phyloP scores from a whole-genome alignment of 2,888 invertebrate species.

The Hydroisotoma schaefferi region DNA sequence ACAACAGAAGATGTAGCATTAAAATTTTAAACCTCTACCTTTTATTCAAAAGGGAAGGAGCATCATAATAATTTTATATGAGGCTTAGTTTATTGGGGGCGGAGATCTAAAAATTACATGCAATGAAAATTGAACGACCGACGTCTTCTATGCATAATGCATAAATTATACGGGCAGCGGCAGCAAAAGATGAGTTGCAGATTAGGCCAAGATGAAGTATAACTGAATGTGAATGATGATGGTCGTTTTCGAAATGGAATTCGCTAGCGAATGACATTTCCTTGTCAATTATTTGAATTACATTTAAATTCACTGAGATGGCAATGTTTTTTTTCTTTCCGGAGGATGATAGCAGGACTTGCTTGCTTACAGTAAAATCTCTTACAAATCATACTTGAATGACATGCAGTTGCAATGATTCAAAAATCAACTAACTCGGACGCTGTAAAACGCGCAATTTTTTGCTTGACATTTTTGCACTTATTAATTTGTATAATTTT shows the following conservation, averaged over 20 bases:
- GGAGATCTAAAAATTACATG: not conserved
- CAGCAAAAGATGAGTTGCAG: conserved; percentile 19
- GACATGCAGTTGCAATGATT: too few species aligned
- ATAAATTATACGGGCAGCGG: not conserved
- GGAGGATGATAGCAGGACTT: too few species aligned
- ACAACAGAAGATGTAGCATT: too few species aligned
- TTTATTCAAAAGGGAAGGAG: not conserved
- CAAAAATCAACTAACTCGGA: too few species aligned
- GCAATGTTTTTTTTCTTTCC: not conserved
- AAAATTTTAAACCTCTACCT: too few species aligned
- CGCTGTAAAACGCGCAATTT: too few species aligned
- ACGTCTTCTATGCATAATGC: conserved; percentile 5
- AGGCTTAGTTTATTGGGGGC: not conserved
- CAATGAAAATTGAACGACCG: conserved; percentile 4
- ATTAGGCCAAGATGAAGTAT: not conserved
- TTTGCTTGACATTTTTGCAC: too few species aligned
- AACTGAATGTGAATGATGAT: not conserved
- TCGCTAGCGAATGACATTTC: conserved; percentile 19
- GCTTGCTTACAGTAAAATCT: too few species aligned
- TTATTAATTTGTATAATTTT: too few species aligned
- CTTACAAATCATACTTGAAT: too few species aligned
- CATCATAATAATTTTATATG: conserved; percentile 3
- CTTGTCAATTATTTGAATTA: not conserved
- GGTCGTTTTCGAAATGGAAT: not conserved
- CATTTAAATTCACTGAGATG: conserved; percentile 5